phyloP scores from a whole-genome alignment of 2,888 invertebrate species.

The Abscondita cerata region DNA sequence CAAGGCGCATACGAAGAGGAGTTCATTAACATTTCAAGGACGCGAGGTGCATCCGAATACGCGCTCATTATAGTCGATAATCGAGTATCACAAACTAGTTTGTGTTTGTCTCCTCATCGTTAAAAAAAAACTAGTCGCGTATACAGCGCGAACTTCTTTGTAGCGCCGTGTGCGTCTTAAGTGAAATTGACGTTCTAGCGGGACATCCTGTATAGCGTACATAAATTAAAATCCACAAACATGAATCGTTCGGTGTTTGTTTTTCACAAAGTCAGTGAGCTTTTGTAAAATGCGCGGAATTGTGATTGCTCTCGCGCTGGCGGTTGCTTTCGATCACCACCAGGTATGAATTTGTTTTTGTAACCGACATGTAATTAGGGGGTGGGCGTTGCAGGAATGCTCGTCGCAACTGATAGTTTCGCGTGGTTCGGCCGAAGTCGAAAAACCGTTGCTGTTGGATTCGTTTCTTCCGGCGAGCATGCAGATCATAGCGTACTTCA shows the following conservation, averaged over 20 bases:
- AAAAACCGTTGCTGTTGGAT: conserved; percentile 64
- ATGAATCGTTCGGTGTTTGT: conserved; percentile 21
- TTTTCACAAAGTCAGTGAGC: conserved; percentile 11
- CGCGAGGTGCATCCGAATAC: conserved; percentile 13
- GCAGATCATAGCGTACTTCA: conserved; percentile 70
- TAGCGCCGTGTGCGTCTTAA: not conserved
- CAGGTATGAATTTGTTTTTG: conserved; percentile 1
- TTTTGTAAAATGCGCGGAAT: not conserved
- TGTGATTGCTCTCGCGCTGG: not conserved
- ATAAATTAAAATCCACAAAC: conserved; percentile 24
- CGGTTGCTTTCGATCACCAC: not conserved
- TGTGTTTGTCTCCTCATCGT: conserved; percentile 15
- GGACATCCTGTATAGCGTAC: conserved; percentile 17
- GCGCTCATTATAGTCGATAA: conserved; percentile 21
- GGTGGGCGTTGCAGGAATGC: conserved; percentile 10
- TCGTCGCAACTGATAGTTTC: conserved; percentile 15
- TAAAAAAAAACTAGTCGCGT: conserved; percentile 27
- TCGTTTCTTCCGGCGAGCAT: conserved; percentile 73
- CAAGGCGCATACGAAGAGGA: conserved; percentile 20
- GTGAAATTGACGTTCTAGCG: not conserved
- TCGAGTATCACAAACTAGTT: conserved; percentile 23
- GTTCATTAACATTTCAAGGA: conserved; percentile 31
- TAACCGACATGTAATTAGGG: not conserved
- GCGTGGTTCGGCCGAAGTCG: conserved; percentile 50
- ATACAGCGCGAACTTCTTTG: not conserved